Evolutionary conservation across 1,140 invertebrate species (phyloP), one percentile per base, ranked within the genome.

Genomic region (Platyura marginata): DNA sequence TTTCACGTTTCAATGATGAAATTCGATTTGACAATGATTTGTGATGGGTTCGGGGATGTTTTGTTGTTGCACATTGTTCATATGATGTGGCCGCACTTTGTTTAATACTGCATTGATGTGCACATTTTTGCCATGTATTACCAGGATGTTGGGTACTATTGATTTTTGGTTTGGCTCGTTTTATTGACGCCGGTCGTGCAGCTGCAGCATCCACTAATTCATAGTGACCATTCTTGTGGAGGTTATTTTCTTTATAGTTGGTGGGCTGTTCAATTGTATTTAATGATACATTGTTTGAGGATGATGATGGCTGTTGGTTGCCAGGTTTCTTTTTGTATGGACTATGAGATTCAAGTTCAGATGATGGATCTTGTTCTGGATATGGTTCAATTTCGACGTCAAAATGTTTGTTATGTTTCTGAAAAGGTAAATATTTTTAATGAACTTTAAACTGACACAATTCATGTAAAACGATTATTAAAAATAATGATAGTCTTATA

Each of bases 1-100:
- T 77, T 49, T 89, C 83, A 34, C 78, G 64, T 43, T 72, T 57
- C 40, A 75, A 60, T 8, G 72, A 71, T 2, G 71, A 71, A 0
- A 73, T 72, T 41, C 70, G 50, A 50, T 66, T 65, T n/a, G 42
- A 37, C 3, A 43, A 21, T 3, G 38, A 29, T 38, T 45, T 41
- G 13, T 43, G 21, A 45, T 36, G 19, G 21, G 40, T 15, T 19
- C 41, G 41, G 2, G 21, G 35, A 35, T 22, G 32, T 10, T 25
- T 43, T 21, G 29, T 40, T 23, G 38, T 13, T 3, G 3, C 6
- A 38, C 20, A 18, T 13, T 38, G 36, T 38, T 18, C 4, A 18
- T 21, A n/a, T 18, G 10, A 38, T 38, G 18, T 18, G 11, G 18
- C 16, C 3, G 36, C 11, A 21, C 23, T 40, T 23, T 40, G 38